Evolutionary conservation across 2,113 vertebrate genomes (phyloP).

Genomic region (Ochotona curzoniae): DNA sequence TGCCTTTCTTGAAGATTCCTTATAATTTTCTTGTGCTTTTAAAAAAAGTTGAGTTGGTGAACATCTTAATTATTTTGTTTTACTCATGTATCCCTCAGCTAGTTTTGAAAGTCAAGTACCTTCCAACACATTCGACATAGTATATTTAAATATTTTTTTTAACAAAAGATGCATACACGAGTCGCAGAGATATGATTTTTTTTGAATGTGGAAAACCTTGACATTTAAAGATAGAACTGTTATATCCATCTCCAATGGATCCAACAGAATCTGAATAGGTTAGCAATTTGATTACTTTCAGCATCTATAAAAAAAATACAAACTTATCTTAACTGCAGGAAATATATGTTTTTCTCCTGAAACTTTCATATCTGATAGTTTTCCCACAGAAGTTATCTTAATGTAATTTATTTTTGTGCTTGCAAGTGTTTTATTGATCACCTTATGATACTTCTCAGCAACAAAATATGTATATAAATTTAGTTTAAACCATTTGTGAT

Average conservation of each 20-base stretch:
- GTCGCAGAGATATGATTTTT: neutral
- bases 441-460: constrained; percentile 57
- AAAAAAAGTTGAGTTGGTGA: neutral
- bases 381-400: constrained; percentile 54
- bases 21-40: neutral
- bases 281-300: constrained; percentile 31
- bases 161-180: neutral
- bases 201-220: neutral
- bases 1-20: neutral
- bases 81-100: neutral
- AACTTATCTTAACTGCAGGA: neutral
- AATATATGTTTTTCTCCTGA: constrained; percentile 39
- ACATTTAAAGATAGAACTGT: neutral
- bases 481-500: constrained; percentile 65
- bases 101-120: constrained; percentile 6
- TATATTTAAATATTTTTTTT: constrained; percentile 8
- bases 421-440: constrained; percentile 68
- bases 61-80: neutral
- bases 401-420: constrained; percentile 62
- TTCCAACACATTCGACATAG: constrained; percentile 29
- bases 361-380: constrained; percentile 57
- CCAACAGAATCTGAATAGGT: neutral
- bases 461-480: constrained; percentile 59
- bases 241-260: neutral
- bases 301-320: constrained; percentile 47